phyloP scores from a whole-genome alignment of 2,888 invertebrate species.

The Ormia ochracea region DNA sequence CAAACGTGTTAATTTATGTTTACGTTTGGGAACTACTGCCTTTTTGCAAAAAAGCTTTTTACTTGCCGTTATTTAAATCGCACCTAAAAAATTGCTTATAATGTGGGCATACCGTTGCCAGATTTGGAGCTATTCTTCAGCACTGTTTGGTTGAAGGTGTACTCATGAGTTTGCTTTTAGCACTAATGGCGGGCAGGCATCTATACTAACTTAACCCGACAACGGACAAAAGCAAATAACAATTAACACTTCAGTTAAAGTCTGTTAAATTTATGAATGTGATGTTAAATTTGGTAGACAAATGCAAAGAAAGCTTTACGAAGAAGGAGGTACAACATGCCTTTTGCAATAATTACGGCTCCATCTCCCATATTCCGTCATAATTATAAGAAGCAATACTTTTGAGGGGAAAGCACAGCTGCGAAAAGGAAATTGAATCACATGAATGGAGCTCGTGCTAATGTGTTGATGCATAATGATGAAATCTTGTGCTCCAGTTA shows the following conservation, averaged over 20 bases:
- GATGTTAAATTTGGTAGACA: not conserved
- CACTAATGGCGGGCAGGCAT: too few species aligned
- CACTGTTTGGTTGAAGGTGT: too few species aligned
- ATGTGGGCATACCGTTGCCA: too few species aligned
- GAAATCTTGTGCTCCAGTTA: constrained; percentile 40
- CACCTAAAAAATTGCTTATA: too few species aligned
- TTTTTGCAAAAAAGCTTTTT: constrained; percentile 93
- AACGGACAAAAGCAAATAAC: too few species aligned
- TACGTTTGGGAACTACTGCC: constrained; percentile 89
- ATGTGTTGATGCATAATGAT: constrained; percentile 6
- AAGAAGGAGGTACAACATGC: constrained; percentile 16
- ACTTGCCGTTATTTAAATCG: constrained; percentile 94
- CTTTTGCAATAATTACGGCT: constrained; percentile 6
- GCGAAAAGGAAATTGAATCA: constrained; percentile 21
- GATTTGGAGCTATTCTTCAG: too few species aligned
- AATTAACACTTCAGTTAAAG: not conserved
- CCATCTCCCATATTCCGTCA: constrained; percentile 45
- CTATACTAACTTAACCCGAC: too few species aligned
- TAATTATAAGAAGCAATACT: constrained; percentile 11
- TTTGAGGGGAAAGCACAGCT: not conserved
- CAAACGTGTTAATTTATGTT: constrained; percentile 88
- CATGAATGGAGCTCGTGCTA: not conserved
- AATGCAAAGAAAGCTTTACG: not conserved
- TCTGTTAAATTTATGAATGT: not conserved
- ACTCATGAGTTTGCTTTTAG: too few species aligned